Evolutionary conservation across 2,888 invertebrate genomes (phyloP), one percentile per base, ranked within the genome.

Genomic region (Malachius bipustulatus): DNA sequence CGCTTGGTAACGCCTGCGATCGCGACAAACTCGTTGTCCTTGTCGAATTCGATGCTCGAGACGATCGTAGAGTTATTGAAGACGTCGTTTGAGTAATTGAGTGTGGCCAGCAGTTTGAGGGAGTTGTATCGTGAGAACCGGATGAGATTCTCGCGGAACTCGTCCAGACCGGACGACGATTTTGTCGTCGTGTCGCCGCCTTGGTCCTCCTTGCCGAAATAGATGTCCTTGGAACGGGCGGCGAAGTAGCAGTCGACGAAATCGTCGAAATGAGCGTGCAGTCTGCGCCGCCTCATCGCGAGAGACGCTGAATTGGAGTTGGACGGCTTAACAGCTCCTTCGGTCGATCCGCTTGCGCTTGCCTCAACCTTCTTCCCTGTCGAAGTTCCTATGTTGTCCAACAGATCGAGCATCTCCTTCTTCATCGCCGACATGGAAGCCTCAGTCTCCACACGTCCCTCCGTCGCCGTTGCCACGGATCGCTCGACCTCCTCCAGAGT

Each of bases 1-100:
- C 88, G 75, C 59, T 89, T 90, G 1, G 91, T 91, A 8, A 94
- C 91, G 2, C 94, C 93, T 16, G 93, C 93, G 48, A 94, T 90
- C 0, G 93, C 93, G 64, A 94, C 91, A 62, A 82, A 84, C 65
- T 94, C 91, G 58, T 87, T 83, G 62, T 94, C 93, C 61, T 90
- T 87, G 59, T 94, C 93, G 65, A 94, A 94, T 63, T 93, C 93
- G 47, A 94, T 91, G 50, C 90, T 90, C 14, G 84, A 84, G 3
- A 85, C 85, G 44, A 87, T 85, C 3, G 82, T 85, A 3, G 82
- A 83, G 55, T 80, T 82, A 57, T 83, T 85, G 57, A 85, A 83
- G 34, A 88, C 75, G 60, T 93, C 93, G 52, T 79, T 82, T 43
- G 88, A 85, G 62, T 93, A 93, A 47, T 85, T 85, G 3, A 94